Evolutionary conservation across 2,113 vertebrate genomes (phyloP), one percentile per base, ranked within the genome.

Genomic region (Alaudala cheleensis): DNA sequence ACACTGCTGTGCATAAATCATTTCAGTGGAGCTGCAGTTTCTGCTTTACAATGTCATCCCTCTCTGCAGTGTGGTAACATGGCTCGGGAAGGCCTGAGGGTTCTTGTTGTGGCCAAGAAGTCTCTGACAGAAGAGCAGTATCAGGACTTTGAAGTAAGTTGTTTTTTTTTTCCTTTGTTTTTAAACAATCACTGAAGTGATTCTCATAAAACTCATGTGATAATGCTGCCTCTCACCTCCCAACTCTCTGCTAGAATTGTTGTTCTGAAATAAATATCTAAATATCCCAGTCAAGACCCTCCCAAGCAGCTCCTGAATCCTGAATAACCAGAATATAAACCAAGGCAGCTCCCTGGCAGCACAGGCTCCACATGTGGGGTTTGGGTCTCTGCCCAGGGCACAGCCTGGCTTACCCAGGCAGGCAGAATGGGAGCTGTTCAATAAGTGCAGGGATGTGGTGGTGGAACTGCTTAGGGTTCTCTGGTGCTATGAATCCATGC

Each of bases 71-170:
- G 99, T 62, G 99, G 99, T 26, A 99, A 99, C 97, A 99, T 99
- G 99, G 99, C 99, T 28, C 98, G 99, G 65, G 99, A 99, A 95
- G 99, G 99, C 34, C 97, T 99, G 61, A 98, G 99, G 86, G 99
- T 99, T 72, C 98, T 99, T 0, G 99, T 99, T 3, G 99, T 99
- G 87, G 98, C 99, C 22, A 99, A 99, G 97, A 99, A 99, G 92
- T 99, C 99, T 24, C 97, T 99, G n/a, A 99, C 99, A 0, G 99
- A 99, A 92, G 99, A 99, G 85, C 99, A 99, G 94, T 99, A 99
- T 94, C 99, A 99, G 72, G 99, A 99, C 96, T 99, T 99, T 95
- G 99, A 99, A 98, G 99, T 99, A 95, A 98, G 97, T 58, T 74
- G 94, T 81, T 93, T 0, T 25, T 53, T 73, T 42, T 51, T 3